phyloP scores from a whole-genome alignment of 2,113 vertebrate species.

The Microtus oregoni region DNA sequence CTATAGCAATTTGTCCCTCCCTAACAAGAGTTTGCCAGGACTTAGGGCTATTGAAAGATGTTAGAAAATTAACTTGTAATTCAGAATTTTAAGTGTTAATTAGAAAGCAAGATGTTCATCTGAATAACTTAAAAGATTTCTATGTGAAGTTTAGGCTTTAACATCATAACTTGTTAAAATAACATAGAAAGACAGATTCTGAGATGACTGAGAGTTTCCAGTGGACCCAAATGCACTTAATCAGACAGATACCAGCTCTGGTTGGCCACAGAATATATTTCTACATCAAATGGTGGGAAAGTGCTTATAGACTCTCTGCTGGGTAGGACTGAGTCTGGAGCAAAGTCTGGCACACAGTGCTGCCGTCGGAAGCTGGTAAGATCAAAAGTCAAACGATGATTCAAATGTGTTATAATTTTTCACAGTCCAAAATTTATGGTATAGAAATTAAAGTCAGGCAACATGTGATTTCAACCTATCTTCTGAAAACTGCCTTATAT shows the following conservation, averaged over 20 bases:
- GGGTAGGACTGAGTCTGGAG: no score
- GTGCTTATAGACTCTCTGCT: background rate
- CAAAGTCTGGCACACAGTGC: no score
- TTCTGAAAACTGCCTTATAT: background rate
- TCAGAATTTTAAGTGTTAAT: background rate
- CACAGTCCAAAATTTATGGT: background rate
- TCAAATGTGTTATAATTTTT: background rate
- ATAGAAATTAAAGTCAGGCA: background rate
- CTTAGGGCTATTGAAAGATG: background rate
- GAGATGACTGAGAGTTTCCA: background rate
- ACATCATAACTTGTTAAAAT: background rate
- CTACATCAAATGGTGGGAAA: background rate
- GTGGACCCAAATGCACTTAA: fast-evolving
- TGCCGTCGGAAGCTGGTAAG: background rate
- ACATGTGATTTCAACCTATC: background rate
- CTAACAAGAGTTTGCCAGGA: background rate
- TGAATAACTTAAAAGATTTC: background rate
- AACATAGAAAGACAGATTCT: background rate
- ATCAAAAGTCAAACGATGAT: background rate
- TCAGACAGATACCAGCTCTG: background rate
- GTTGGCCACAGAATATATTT: background rate
- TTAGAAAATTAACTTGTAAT: background rate
- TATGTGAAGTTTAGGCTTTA: background rate
- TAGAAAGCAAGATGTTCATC: background rate
- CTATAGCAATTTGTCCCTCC: background rate